Conservation (phyloP, 2,888 invertebrate species). For the Epinotia demarniana region DNA sequence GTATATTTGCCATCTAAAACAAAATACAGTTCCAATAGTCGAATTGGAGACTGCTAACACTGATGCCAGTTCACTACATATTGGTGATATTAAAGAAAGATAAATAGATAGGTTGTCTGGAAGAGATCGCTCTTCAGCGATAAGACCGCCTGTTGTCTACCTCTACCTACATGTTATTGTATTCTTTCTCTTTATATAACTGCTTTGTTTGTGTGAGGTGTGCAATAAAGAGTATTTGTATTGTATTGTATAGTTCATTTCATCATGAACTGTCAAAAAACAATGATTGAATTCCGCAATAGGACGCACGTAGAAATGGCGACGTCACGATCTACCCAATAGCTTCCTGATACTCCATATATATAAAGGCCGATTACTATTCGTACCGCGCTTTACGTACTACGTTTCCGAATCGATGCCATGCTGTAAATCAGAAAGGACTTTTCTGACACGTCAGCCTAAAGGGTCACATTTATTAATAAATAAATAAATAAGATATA, state of each 20-base stretch:
- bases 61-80: background rate
- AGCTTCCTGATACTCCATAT: background rate
- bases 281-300: too few species aligned
- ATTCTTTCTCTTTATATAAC: too few species aligned
- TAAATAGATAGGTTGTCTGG: too few species aligned
- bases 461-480: conserved; percentile 25
- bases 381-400: background rate
- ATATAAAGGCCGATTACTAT: background rate
- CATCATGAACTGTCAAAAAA: background rate
- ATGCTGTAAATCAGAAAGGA: background rate
- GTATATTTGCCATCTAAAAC: too few species aligned
- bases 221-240: too few species aligned
- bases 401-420: background rate
- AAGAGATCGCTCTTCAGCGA: too few species aligned
- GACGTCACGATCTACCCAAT: background rate
- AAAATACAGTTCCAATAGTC: too few species aligned
- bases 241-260: too few species aligned
- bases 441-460: background rate
- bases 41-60: background rate
- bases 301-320: background rate
- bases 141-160: too few species aligned
- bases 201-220: too few species aligned
- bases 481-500: conserved; percentile 27
- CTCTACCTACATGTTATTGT: too few species aligned
- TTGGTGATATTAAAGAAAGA: background rate